Percentiles rank a stretch among this genome's conserved stretches.
These are phyloP conservation scores for Embiotoca jacksoni DNA, from an alignment of 2,113 vertebrate species.

Conservation along the genomic window DNA sequence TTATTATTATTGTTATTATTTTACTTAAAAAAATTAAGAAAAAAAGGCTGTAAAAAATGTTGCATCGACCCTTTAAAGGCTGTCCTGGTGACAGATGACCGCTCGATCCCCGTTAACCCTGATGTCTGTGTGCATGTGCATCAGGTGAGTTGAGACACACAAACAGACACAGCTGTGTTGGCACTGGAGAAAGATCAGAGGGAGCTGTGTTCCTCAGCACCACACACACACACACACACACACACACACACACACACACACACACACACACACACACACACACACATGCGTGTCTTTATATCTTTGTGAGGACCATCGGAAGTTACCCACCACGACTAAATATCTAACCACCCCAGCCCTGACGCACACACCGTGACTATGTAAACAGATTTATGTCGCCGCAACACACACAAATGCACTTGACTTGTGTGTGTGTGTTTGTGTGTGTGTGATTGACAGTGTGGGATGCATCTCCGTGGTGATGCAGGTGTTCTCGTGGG, in stretches of 20 bases:
- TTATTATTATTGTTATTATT: not conserved
- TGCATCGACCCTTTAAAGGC: not conserved
- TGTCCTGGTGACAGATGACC: not conserved
- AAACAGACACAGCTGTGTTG: conserved; percentile 41
- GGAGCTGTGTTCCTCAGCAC: conserved; percentile 7
- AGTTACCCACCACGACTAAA: not conserved
- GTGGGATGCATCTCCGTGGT: conserved; percentile 46
- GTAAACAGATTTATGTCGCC: not conserved
- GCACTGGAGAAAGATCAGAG: conserved; percentile 27
- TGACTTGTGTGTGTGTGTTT: conserved; percentile 4
- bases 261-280: conserved; percentile 8
- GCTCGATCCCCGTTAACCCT: conserved; percentile 21
- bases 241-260: not conserved
- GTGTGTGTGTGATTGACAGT: conserved; percentile 61
- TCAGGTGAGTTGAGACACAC: conserved; percentile 33
- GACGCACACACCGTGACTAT: not conserved
- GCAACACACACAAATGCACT: not conserved
- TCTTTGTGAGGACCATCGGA: not conserved
- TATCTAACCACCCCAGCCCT: not conserved
- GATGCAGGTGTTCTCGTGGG: conserved; percentile 69
- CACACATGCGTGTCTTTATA: not conserved
- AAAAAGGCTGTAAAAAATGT: not conserved
- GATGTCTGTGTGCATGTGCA: conserved; percentile 8
- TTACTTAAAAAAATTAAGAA: not conserved
- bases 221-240: conserved; percentile 7